A percentile compares a stretch with the other conserved stretches of the same genome.
Evolutionary conservation across 2,113 vertebrate genomes (phyloP).

Genomic region (Ranitomeya imitator): DNA sequence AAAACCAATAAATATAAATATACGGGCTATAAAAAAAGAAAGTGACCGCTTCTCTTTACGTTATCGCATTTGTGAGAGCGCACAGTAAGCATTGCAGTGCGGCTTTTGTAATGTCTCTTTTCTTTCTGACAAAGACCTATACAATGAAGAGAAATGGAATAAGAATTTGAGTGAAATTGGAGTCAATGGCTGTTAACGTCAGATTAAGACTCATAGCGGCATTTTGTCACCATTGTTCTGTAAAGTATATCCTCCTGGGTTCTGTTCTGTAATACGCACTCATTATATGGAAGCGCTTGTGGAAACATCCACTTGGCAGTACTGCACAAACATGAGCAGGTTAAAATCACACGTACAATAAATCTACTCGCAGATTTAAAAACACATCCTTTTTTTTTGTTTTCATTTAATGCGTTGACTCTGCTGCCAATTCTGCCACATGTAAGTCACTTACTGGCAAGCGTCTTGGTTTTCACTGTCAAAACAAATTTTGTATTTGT

Average conservation of each 20-base stretch:
- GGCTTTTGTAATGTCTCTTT: neutral
- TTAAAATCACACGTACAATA: constrained; percentile 2
- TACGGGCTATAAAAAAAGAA: neutral
- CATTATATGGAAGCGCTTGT: constrained; percentile 26
- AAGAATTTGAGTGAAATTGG: neutral
- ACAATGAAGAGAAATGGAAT: neutral
- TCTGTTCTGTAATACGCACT: constrained; percentile 2
- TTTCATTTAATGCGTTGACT: constrained; percentile 14
- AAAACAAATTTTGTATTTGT: constrained; percentile 37
- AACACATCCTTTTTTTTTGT: constrained; percentile 29
- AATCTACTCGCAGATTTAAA: constrained; percentile 6
- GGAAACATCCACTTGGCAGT: constrained; percentile 22
- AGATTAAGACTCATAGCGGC: neutral
- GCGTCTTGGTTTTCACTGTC: constrained; percentile 14
- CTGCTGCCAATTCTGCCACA: constrained; percentile 27
- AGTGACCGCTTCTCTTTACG: neutral
- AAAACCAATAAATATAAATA: neutral
- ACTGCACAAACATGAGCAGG: neutral
- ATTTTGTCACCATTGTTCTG: neutral
- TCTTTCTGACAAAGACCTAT: constrained; percentile 2
- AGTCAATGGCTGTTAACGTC: constrained; percentile 2
- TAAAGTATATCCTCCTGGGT: neutral
- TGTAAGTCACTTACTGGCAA: constrained; percentile 20
- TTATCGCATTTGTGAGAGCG: neutral
- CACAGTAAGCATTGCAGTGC: neutral